A percentile compares a stretch with the other conserved stretches of the same genome.
Conservation (phyloP, 2,888 invertebrate species). For the Parasteatoda lunata region DNA sequence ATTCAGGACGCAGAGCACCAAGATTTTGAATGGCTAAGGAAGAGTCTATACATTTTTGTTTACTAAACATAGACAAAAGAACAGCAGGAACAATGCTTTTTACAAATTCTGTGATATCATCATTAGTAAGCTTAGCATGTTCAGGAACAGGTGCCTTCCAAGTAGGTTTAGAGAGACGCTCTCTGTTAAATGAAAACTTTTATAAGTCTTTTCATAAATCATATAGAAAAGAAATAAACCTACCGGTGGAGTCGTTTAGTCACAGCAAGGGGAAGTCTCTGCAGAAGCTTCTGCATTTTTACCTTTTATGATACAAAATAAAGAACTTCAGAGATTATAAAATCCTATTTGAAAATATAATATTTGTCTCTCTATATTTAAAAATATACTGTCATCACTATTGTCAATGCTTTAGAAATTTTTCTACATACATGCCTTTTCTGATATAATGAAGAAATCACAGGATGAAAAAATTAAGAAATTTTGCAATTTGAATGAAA, state of each 20-base stretch:
- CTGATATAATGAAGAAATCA: too few relatives aligned
- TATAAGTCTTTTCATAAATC: too few relatives aligned
- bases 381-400: too few relatives aligned
- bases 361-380: neutral
- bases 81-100: conserved; percentile 82
- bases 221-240: conserved; percentile 45
- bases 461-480: too few relatives aligned
- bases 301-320: conserved; percentile 70
- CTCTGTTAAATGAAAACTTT: conserved; percentile 75
- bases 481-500: too few relatives aligned
- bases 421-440: too few relatives aligned
- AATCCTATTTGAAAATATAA: neutral
- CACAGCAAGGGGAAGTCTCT: conserved; percentile 82
- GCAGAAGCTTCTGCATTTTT: conserved; percentile 75
- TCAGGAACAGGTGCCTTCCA: conserved; percentile 84
- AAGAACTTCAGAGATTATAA: neutral
- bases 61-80: conserved; percentile 86
- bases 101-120: conserved; percentile 87
- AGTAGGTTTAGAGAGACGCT: conserved; percentile 79
- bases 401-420: too few relatives aligned
- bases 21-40: conserved; percentile 83
- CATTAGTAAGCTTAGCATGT: conserved; percentile 83
- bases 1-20: conserved; percentile 85
- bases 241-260: conserved; percentile 78
- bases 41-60: conserved; percentile 80